Conservation (phyloP, 1,140 invertebrate species). For the Bombyx mandarina region DNA sequence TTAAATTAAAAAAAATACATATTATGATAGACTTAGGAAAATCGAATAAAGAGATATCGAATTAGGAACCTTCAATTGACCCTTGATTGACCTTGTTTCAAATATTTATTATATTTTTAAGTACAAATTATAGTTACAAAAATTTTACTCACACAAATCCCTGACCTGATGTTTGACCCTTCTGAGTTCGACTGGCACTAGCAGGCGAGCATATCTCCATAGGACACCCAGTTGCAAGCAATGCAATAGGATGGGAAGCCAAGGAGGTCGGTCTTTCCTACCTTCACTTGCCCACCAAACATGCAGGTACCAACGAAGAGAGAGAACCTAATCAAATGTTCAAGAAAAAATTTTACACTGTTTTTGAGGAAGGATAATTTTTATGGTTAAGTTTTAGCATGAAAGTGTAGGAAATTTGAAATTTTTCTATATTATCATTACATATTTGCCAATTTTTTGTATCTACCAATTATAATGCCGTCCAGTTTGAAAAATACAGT, state of each 20-base stretch:
- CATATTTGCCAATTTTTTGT: neutral
- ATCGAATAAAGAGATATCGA: too few relatives aligned
- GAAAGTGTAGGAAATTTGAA: neutral
- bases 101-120: too few relatives aligned
- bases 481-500: too few relatives aligned
- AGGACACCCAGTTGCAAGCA: constrained; percentile 85
- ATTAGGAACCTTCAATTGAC: too few relatives aligned
- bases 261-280: constrained; percentile 49
- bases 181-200: constrained; percentile 87
- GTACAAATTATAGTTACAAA: too few relatives aligned
- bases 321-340: constrained; percentile 49
- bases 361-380: too few relatives aligned
- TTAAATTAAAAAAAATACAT: too few relatives aligned
- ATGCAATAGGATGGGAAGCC: constrained; percentile 78
- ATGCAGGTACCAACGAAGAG: constrained; percentile 72
- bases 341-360: too few relatives aligned
- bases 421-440: neutral
- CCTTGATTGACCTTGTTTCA: too few relatives aligned
- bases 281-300: constrained; percentile 54
- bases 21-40: too few relatives aligned
- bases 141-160: constrained; percentile 69
- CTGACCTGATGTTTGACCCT: constrained; percentile 88
- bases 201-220: constrained; percentile 90
- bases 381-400: neutral
- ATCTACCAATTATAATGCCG: neutral